These are phyloP conservation scores for Rhopalosiphum maidis DNA, from an alignment of 1,140 invertebrate genomes.

Conservation along the genomic window DNA sequence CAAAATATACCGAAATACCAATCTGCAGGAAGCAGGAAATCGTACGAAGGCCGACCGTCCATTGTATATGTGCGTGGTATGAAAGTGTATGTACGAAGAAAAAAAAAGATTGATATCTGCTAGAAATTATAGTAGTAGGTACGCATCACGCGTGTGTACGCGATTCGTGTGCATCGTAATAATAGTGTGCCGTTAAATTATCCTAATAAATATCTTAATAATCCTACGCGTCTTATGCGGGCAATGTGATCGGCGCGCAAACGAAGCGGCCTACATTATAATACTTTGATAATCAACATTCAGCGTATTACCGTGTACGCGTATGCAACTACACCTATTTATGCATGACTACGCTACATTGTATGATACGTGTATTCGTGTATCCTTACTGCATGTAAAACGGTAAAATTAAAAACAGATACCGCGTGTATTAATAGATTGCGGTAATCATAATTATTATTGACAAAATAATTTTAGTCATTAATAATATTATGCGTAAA, in stretches of 20 bases:
- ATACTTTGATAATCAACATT: not conserved
- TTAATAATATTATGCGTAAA: not conserved
- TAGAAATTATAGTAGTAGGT: not conserved
- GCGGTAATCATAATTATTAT: not conserved
- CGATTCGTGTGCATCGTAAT: not conserved
- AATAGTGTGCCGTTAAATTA: not conserved
- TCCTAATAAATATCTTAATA: not conserved
- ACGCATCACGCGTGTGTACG: not conserved
- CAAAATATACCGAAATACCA: not conserved
- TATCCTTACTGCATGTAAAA: not conserved
- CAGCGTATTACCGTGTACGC: not conserved
- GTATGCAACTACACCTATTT: not conserved
- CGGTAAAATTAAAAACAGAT: not conserved
- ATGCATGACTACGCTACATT: not conserved
- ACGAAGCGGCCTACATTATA: not conserved
- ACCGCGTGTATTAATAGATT: not conserved
- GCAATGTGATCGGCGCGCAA: not conserved
- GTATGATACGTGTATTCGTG: not conserved
- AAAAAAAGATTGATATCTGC: not conserved
- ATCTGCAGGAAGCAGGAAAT: not conserved
- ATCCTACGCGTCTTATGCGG: not conserved
- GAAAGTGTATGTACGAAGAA: not conserved
- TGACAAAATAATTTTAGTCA: not conserved
- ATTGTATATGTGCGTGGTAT: not conserved
- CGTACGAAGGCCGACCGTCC: not conserved